Evolutionary conservation across 2,888 invertebrate species (phyloP), one percentile per base, ranked within the genome.

Genomic region (Ectobius pallidus): DNA sequence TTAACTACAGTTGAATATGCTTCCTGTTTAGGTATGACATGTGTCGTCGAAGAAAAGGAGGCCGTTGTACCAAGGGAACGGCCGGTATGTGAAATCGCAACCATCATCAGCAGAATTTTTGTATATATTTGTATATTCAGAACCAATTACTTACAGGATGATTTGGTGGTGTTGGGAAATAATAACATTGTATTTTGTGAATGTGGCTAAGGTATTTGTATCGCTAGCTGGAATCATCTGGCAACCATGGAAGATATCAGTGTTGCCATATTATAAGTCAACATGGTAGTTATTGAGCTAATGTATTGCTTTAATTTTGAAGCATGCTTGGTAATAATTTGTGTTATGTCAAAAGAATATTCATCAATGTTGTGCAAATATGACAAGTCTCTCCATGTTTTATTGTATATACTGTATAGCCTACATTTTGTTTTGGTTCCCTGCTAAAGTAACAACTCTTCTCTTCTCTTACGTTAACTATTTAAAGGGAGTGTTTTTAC

Each of bases 61-160:
- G 96, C 85, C 92, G 95, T 88, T 96, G 96, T 90, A 96, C 96
- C 83, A 95, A 96, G 90, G 96, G 96, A 91, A 96, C 96, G 86
- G 96, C 96, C 87, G 96, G 96, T 96, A 95, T 92, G 91, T 80
- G 68, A 55, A 71, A 55, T 46, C 46, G 52, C 71, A 20, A n/a
- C 32, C n/a, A 67, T 42, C 46, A 39, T 22, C 68, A 61, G 20
- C 34, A 20, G 22, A 30, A 30, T 44, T 46, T 49, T 9, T 69
- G 62, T 69, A 68, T 27, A 72, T 72, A 72, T 11, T 42, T n/a
- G 73, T 74, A 74, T 34, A 69, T 61, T 30, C 42, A 69, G 55
- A 14, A 18, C 39, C 34, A 39, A 61, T 32, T 61, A 70, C 62
- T 70, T 70, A 67, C 71, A 72, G 58, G 71, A 63, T 22, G 52